These are phyloP conservation scores for Nibea albiflora DNA, from an alignment of 2,113 vertebrate species.

Conservation along the genomic window DNA sequence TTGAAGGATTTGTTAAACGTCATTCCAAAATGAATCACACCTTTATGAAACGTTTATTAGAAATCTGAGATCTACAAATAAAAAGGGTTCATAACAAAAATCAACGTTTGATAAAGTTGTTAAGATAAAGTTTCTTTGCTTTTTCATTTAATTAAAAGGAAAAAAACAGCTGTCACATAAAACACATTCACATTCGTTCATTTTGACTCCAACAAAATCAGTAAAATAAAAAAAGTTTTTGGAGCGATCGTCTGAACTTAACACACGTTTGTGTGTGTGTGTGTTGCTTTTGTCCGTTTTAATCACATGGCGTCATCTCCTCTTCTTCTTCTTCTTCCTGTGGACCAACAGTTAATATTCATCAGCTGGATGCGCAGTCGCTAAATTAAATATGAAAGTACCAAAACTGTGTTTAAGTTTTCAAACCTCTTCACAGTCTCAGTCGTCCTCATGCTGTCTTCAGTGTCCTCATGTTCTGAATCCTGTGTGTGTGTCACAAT, in stretches of 20 bases:
- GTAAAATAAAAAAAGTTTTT: not conserved
- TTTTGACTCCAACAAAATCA: not conserved
- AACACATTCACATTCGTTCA: not conserved
- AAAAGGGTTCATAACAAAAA: too few species aligned
- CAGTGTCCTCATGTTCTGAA: slow-evolving; percentile 70
- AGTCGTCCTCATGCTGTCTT: slow-evolving; percentile 32
- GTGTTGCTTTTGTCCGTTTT: not conserved
- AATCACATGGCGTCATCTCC: not conserved
- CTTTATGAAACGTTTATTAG: too few species aligned
- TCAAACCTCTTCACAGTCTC: slow-evolving; percentile 35
- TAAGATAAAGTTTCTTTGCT: too few species aligned
- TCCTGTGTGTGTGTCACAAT: slow-evolving; percentile 53
- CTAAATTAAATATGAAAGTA: not conserved
- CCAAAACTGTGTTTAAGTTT: not conserved
- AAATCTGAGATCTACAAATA: too few species aligned
- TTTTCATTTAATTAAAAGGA: too few species aligned
- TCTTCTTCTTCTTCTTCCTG: slow-evolving; percentile 13
- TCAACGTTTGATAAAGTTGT: too few species aligned
- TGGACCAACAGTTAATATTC: slow-evolving; percentile 1
- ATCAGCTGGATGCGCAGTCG: not conserved
- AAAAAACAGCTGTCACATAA: not conserved
- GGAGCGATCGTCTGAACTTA: slow-evolving; percentile 1
- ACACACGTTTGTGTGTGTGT: too few species aligned
- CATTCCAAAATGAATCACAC: too few species aligned
- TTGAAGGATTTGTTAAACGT: too few species aligned